phyloP scores from a whole-genome alignment of 1,140 invertebrate genomes.

The Arion vulgaris region DNA sequence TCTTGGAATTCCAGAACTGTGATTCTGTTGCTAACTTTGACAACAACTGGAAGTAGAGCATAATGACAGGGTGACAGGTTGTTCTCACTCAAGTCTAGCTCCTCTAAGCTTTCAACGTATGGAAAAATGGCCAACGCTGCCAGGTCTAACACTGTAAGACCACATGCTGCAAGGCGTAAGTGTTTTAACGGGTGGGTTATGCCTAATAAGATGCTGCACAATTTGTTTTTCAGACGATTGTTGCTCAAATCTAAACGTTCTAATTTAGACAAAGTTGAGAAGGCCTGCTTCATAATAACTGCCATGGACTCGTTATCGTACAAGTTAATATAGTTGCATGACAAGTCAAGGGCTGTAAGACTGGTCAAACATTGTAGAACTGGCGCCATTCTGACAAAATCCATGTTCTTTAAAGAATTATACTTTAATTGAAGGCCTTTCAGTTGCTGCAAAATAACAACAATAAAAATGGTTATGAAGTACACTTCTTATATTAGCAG shows the following conservation, averaged over 20 bases:
- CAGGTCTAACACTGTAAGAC: slow-evolving; percentile 55
- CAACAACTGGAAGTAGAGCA: slow-evolving; percentile 45
- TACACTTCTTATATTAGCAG: not conserved
- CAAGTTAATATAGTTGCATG: slow-evolving; percentile 61
- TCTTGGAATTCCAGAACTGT: slow-evolving; percentile 51
- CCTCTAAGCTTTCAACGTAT: slow-evolving; percentile 48
- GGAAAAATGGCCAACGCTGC: slow-evolving; percentile 48
- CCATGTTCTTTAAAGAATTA: slow-evolving; percentile 55
- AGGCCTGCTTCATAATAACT: slow-evolving; percentile 41
- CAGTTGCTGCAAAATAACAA: slow-evolving; percentile 49
- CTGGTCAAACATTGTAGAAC: slow-evolving; percentile 49
- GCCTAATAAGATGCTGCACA: slow-evolving; percentile 48
- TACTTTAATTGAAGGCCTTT: slow-evolving; percentile 62
- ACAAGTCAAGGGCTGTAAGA: slow-evolving; percentile 61
- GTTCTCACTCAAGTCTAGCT: slow-evolving; percentile 65
- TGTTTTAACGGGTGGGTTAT: slow-evolving; percentile 52
- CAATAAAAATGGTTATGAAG: not conserved
- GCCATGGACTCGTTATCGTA: slow-evolving; percentile 44
- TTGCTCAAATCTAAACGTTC: slow-evolving; percentile 62
- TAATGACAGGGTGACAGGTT: slow-evolving; percentile 41
- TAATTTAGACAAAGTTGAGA: slow-evolving; percentile 48
- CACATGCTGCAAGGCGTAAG: slow-evolving; percentile 57
- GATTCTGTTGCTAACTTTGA: slow-evolving; percentile 18
- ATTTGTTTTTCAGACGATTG: slow-evolving; percentile 54
- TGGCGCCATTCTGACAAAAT: slow-evolving; percentile 54